Evolutionary conservation across 2,113 vertebrate genomes (phyloP).

Genomic region (Redunca redunca): DNA sequence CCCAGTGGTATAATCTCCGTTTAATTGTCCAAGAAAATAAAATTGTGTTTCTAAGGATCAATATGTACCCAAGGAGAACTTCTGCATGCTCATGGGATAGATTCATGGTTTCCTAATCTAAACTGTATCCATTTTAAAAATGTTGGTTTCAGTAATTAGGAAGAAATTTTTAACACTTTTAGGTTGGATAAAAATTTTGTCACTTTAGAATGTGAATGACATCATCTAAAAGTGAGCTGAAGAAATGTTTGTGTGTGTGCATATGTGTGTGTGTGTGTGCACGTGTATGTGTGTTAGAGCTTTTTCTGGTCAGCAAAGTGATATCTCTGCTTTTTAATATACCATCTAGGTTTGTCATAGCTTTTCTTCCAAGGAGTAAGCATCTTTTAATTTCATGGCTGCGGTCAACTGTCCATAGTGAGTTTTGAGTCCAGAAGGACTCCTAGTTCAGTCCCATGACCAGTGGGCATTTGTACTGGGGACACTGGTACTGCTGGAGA

Average conservation of each 20-base stretch:
- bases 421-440: background rate
- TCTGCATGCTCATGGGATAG: background rate
- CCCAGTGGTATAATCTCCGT: background rate
- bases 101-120: background rate
- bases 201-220: background rate
- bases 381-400: background rate
- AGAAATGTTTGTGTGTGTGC: background rate
- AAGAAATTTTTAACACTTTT: background rate
- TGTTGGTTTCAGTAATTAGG: background rate
- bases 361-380: background rate
- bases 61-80: background rate
- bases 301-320: background rate
- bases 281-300: background rate
- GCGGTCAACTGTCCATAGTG: background rate
- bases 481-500: background rate
- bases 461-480: background rate
- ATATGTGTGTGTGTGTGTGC: background rate
- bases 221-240: background rate
- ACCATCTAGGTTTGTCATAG: background rate
- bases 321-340: background rate
- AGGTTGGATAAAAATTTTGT: background rate
- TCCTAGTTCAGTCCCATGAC: background rate
- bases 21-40: constrained; percentile 44
- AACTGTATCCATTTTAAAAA: background rate
- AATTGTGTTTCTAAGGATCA: constrained; percentile 47